Evolutionary conservation across 2,888 invertebrate genomes (phyloP), one percentile per base, ranked within the genome.

Genomic region (Drosophila paranaensis): DNA sequence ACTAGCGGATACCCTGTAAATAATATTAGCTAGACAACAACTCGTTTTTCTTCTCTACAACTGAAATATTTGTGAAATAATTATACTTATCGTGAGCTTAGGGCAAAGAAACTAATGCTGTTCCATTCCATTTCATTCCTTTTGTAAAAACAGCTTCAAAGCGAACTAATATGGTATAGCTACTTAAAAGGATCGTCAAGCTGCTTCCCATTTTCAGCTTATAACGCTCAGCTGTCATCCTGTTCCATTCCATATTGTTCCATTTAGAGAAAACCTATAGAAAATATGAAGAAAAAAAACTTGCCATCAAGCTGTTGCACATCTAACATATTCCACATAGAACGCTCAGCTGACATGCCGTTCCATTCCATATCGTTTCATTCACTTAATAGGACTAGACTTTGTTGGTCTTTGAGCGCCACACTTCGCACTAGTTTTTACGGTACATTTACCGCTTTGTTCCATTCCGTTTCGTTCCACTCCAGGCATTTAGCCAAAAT

Each of bases 401-500:
- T 9, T 25, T 8, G 8, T 20, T 51, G 20, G 10, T 0, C 20
- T 4, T 2, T 13, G 0, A 20, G 3, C 20, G 10, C 8, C 14
- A 13, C 13, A 11, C 16, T 35, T 14, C 20, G 3, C 11, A 13
- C 20, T 4, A 25, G 9, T 53, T 3, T 1, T 20, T 37, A 8
- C 25, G 2, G 2, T 14, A 33, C 9, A 16, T n/a, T 40, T n/a
- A 4, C 6, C 27, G 3, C 6, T 10, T 3, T 30, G 40, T 40
- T 54, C 27, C 54, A 54, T 54, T 40, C 54, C 30, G 6, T 25
- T 25, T 35, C 35, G 14, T 42, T 64, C 50, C 8, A 27, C 3
- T 40, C 30, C 30, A n/a, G 79, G 79, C 74, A 70, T 25, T 37
- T 42, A 43, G 75, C 74, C 79, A 75, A 74, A 62, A 40, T 27